A percentile compares a stretch with the other conserved stretches of the same genome.
Evolutionary conservation across 2,888 invertebrate species (phyloP).

Genomic region (Acrobasis suavella): DNA sequence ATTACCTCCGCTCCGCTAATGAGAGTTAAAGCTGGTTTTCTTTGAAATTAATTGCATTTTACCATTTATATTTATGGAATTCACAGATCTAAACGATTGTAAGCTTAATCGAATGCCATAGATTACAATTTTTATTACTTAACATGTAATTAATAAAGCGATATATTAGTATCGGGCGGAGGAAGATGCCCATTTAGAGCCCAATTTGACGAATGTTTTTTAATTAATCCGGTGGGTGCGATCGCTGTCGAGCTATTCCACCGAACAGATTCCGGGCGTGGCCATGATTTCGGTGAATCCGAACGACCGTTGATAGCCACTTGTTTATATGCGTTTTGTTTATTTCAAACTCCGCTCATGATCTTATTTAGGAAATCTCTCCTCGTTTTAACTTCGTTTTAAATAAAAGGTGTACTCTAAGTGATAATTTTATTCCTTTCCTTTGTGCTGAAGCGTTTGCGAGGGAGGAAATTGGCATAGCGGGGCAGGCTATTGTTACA

Average conservation of each 20-base stretch:
- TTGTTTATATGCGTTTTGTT: slow-evolving; percentile 47
- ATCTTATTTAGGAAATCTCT: slow-evolving; percentile 41
- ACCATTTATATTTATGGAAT: slow-evolving; percentile 56
- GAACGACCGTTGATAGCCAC: slow-evolving; percentile 52
- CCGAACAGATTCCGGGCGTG: slow-evolving; percentile 69
- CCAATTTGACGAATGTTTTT: slow-evolving; percentile 71
- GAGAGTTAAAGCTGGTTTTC: slow-evolving; percentile 50
- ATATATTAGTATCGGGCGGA: slow-evolving; percentile 49
- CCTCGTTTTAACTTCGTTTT: slow-evolving; percentile 52
- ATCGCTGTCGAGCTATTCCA: slow-evolving; percentile 63
- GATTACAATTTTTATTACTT: slow-evolving; percentile 61
- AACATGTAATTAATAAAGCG: slow-evolving; percentile 59
- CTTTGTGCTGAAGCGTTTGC: slow-evolving; percentile 66
- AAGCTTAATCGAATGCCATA: slow-evolving; percentile 63
- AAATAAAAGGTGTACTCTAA: slow-evolving; percentile 37
- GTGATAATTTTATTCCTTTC: slow-evolving; percentile 75
- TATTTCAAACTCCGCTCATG: slow-evolving; percentile 41
- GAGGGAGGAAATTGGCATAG: slow-evolving; percentile 78
- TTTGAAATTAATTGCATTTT: slow-evolving; percentile 56
- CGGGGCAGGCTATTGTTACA: slow-evolving; percentile 76
- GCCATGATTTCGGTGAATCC: slow-evolving; percentile 49
- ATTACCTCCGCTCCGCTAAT: slow-evolving; percentile 47
- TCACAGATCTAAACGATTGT: slow-evolving; percentile 53
- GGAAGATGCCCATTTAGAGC: slow-evolving; percentile 59
- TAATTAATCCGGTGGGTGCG: slow-evolving; percentile 73